phyloP scores from a whole-genome alignment of 2,888 invertebrate species.

The Lucinisca nassula region DNA sequence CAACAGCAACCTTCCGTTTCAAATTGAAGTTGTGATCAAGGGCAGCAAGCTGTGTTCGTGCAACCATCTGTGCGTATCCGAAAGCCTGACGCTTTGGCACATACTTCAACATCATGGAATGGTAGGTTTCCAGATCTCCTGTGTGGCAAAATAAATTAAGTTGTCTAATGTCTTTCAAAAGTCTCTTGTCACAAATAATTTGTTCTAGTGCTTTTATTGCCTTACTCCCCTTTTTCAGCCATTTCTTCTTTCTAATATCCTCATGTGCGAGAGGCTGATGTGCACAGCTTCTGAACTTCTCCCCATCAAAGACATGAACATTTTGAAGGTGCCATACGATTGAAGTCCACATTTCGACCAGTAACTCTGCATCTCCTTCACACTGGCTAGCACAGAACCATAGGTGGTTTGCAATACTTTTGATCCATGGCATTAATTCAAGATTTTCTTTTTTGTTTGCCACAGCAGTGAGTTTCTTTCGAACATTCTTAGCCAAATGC shows the following conservation, averaged over 20 bases:
- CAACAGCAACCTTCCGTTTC: not conserved
- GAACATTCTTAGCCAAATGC: constrained; percentile 18
- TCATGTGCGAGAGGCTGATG: not conserved
- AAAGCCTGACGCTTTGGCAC: constrained; percentile 21
- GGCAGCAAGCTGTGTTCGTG: constrained; percentile 19
- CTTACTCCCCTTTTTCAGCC: constrained; percentile 7
- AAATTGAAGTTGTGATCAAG: constrained; percentile 28
- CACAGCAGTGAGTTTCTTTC: constrained; percentile 2
- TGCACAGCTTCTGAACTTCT: not conserved
- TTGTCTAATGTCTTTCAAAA: constrained; percentile 19
- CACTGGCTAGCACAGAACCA: constrained; percentile 3
- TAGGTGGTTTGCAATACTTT: not conserved
- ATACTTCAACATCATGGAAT: constrained; percentile 32
- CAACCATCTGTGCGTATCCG: constrained; percentile 13
- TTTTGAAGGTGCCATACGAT: constrained; percentile 1
- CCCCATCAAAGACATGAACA: constrained; percentile 15
- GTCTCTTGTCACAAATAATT: constrained; percentile 8
- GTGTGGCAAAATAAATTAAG: constrained; percentile 39
- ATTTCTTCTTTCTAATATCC: constrained; percentile 8
- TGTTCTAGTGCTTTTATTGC: constrained; percentile 11
- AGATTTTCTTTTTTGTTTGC: not conserved
- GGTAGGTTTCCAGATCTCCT: constrained; percentile 33
- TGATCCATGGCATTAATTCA: constrained; percentile 6
- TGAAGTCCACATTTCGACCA: constrained; percentile 2
- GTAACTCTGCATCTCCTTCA: not conserved